Evolutionary conservation across 2,113 vertebrate genomes (phyloP).

Genomic region (Ictalurus furcatus): DNA sequence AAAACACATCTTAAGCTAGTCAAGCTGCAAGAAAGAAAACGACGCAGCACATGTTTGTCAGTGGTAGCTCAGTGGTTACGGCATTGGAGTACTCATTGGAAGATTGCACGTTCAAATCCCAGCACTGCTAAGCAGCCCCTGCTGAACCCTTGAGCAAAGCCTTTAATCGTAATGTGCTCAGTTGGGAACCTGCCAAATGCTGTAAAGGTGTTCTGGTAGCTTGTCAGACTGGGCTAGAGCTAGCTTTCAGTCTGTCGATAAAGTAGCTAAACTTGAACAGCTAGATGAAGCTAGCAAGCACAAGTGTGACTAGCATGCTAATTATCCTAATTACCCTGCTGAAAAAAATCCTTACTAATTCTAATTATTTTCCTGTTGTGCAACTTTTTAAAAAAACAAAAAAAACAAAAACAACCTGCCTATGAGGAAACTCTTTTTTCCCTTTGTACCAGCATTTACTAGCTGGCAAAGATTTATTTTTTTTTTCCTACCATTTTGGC

Average conservation of each 20-base stretch:
- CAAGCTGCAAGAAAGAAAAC: background rate
- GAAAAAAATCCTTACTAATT: no score
- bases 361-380: background rate
- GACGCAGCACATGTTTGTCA: background rate
- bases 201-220: background rate
- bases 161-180: background rate
- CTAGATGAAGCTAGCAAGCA: background rate
- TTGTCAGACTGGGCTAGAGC: background rate
- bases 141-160: background rate
- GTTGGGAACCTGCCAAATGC: background rate
- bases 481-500: background rate
- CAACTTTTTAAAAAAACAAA: background rate
- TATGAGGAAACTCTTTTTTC: background rate
- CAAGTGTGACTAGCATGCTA: background rate
- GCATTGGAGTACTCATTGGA: background rate
- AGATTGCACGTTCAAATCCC: background rate
- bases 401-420: no score
- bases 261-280: background rate
- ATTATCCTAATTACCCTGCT: background rate
- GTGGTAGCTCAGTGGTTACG: background rate
- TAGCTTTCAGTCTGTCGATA: no score
- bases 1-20: background rate
- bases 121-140: background rate
- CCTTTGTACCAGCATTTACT: background rate
- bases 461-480: background rate